phyloP scores from a whole-genome alignment of 2,888 invertebrate genomes.

The Agrochola lychnidis region DNA sequence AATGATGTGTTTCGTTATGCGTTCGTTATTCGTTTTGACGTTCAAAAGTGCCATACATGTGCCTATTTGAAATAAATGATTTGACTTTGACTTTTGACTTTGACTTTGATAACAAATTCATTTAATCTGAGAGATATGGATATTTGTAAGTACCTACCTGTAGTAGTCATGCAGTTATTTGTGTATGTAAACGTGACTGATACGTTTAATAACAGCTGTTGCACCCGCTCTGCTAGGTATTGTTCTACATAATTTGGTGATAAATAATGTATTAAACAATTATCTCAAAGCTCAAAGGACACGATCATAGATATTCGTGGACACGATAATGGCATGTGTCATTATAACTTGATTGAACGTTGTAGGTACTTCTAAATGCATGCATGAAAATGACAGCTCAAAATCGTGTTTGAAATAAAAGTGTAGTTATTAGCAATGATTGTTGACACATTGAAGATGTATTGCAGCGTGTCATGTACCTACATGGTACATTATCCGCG shows the following conservation, averaged over 20 bases:
- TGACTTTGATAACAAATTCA: constrained; percentile 34
- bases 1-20: constrained; percentile 30
- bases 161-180: constrained; percentile 31
- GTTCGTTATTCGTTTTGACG: too few relatives aligned
- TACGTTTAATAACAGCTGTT: constrained; percentile 29
- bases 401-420: constrained; percentile 4
- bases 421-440: constrained; percentile 7
- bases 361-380: not conserved
- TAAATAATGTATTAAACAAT: constrained; percentile 6
- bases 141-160: constrained; percentile 7
- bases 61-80: too few relatives aligned
- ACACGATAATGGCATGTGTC: constrained; percentile 13
- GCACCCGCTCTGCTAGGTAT: not conserved
- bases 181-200: constrained; percentile 30
- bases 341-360: not conserved
- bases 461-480: not conserved
- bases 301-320: not conserved
- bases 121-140: constrained; percentile 39
- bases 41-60: too few relatives aligned
- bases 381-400: not conserved
- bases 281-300: constrained; percentile 4
- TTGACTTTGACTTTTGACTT: too few relatives aligned
- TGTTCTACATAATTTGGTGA: constrained; percentile 6
- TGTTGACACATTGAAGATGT: constrained; percentile 22
- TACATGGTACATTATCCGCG: not conserved